These are phyloP conservation scores for Araneus ventricosus DNA, from an alignment of 1,140 invertebrate species.

Conservation along the genomic window DNA sequence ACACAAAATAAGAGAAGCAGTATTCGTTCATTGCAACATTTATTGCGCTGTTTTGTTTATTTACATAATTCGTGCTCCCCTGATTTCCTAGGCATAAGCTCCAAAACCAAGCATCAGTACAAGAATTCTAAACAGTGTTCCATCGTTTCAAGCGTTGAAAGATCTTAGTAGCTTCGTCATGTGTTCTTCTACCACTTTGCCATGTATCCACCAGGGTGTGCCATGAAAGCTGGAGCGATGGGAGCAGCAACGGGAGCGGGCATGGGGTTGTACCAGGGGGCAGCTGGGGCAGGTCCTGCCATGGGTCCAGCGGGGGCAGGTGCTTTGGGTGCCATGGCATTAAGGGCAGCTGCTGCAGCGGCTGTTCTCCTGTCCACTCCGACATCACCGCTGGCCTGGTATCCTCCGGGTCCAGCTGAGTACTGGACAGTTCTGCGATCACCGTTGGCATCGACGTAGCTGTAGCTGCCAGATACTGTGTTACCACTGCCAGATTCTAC, in stretches of 20 bases:
- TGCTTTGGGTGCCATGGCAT: constrained; percentile 76
- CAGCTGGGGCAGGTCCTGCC: constrained; percentile 26
- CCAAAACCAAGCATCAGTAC: not conserved
- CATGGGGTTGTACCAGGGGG: constrained; percentile 24
- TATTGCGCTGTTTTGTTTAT: not conserved
- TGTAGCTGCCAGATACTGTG: constrained; percentile 90
- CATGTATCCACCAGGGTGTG: not conserved
- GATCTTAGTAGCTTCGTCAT: too few species aligned
- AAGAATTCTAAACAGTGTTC: not conserved
- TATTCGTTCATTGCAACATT: not conserved
- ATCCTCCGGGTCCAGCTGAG: constrained; percentile 85
- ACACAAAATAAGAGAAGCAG: not conserved
- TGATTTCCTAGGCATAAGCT: not conserved
- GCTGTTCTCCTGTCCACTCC: constrained; percentile 76
- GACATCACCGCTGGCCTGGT: constrained; percentile 73
- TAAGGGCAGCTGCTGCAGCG: constrained; percentile 73
- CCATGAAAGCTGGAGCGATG: not conserved
- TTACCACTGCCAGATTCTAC: constrained; percentile 84
- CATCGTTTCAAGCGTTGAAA: not conserved
- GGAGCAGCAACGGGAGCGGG: not conserved
- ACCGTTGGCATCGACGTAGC: constrained; percentile 89
- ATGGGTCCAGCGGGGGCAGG: constrained; percentile 51
- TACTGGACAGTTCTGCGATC: constrained; percentile 92
- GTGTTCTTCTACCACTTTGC: constrained; percentile 34
- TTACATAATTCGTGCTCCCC: not conserved